Base-by-base conservation (phyloP, 2,113 vertebrate genomes). In the Erpornis zantholeuca region DNA sequence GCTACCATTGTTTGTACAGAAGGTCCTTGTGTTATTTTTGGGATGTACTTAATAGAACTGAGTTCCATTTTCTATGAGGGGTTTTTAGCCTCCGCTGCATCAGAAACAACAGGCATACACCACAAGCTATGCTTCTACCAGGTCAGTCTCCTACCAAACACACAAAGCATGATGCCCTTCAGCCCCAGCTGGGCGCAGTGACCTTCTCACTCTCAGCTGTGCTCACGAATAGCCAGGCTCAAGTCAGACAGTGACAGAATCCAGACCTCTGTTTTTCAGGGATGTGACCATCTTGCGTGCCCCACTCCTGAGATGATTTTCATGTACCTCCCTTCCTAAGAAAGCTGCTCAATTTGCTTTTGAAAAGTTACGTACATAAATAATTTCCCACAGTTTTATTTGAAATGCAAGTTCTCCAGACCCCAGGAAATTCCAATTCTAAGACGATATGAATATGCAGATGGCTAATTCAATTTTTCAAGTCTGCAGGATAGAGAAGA, bases 221-320 rank as follows among this genome's bases (percentile, higher is more conserved):
- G 2, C 36, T 69, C 44, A 33, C 0, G 0, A 7, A 24, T 12
- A 86, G 25, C n/a, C 38, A 59, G 3, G 17, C 61, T 53, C 2
- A 0, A 53, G 28, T 17, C 47, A 66, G 27, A 12, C 1, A 3
- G 54, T 14, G 25, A 40, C 4, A 2, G n/a, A 31, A 47, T 23
- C 44, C 28, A 84, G 38, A 78, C 12, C 8, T 33, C 44, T 12
- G 47, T 53, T 80, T 63, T 78, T 12, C 38, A 75, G 29, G 21
- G 10, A 8, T 52, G 20, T 36, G 5, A 27, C 25, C 12, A 8
- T 79, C 60, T 69, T 86, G 4, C 35, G 31, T 82, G 12, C 21
- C 15, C 18, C 23, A 12, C 16, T 85, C 42, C 17, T 60, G 35
- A 57, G 35, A 40, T 3, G 2, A 57, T 70, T 73, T 29, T 44